A percentile compares a stretch with the other conserved stretches of the same genome.
These are phyloP conservation scores for Axinella damicornis DNA, from an alignment of 37 sponge, comb jelly and placozoan species.

Conservation along the genomic window DNA sequence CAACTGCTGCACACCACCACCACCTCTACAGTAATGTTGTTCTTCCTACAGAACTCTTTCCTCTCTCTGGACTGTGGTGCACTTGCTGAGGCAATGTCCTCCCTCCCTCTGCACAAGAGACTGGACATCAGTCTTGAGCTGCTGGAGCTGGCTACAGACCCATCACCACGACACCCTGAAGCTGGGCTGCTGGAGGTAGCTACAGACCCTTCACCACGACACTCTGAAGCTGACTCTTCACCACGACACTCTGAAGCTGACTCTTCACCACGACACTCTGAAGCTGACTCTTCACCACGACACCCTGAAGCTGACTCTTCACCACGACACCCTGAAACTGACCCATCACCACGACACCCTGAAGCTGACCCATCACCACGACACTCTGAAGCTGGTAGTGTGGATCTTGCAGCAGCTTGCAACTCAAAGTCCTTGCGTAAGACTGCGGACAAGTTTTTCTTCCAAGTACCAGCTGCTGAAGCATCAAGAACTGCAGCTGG, in stretches of 20 bases:
- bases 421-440: too few relatives aligned
- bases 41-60: neutral
- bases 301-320: neutral
- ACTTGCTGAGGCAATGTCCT: conserved; percentile 33
- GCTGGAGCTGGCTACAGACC: conserved; percentile 9
- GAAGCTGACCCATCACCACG: too few relatives aligned
- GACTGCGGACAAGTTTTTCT: too few relatives aligned
- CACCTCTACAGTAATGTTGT: neutral
- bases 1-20: neutral
- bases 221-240: too few relatives aligned
- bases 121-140: conserved; percentile 40
- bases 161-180: neutral
- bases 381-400: too few relatives aligned
- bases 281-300: neutral
- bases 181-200: conserved; percentile 27
- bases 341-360: neutral
- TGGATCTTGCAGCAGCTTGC: too few relatives aligned
- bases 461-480: too few relatives aligned
- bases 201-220: neutral
- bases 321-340: neutral
- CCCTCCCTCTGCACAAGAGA: conserved; percentile 34
- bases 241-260: too few relatives aligned
- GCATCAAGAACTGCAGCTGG: too few relatives aligned
- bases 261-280: neutral
- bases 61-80: conserved; percentile 29